Base-by-base conservation (phyloP, 2,113 vertebrate species). In the Albula goreensis region DNA sequence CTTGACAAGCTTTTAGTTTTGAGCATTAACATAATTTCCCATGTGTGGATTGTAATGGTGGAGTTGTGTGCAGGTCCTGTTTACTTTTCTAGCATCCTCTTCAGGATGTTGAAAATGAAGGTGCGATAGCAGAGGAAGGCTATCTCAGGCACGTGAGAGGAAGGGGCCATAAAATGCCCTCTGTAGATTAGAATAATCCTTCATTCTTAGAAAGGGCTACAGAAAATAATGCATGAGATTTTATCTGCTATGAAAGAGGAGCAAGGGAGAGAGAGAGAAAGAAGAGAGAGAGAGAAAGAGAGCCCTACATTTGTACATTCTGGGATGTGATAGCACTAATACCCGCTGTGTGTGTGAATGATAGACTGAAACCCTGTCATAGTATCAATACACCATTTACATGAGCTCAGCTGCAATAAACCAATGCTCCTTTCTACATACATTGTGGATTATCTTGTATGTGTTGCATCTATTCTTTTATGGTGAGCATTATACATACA, bases 1-100 rank as follows among this genome's bases (percentile, higher is more conserved):
- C 96, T 95, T 95, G 94, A 93, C 94, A 94, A 95, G 95, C 96
- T 96, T 95, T 96, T 95, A 96, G 94, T 95, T 95, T 41, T 93
- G 91, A 93, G 51, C 95, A 96, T 96, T 96, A 95, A 94, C 96
- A 96, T 95, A 74, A 74, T 96, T 94, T 94, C 93, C 94, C 92
- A 95, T 96, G 94, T 95, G 92, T 93, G 95, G 95, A 93, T 93
- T 92, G 91, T 93, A 89, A 91, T 92, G 93, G 93, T 94, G 94
- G 93, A 94, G 92, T 90, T 91, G 22, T 31, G 9, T 2, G 5
- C n/a, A 74, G 3, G 8, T 74, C 5, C 5, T 74, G 22, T 74
- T 31, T 19, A 31, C 70, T 74, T 25, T 11, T 74, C 22, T 8
- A 25, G 25, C 70, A 74, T 74, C n/a, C n/a, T 10, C 22, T 31